Percentiles rank a stretch among this genome's conserved stretches.
Evolutionary conservation across 2,888 invertebrate species (phyloP).

Genomic region (Metacarcinus magister): DNA sequence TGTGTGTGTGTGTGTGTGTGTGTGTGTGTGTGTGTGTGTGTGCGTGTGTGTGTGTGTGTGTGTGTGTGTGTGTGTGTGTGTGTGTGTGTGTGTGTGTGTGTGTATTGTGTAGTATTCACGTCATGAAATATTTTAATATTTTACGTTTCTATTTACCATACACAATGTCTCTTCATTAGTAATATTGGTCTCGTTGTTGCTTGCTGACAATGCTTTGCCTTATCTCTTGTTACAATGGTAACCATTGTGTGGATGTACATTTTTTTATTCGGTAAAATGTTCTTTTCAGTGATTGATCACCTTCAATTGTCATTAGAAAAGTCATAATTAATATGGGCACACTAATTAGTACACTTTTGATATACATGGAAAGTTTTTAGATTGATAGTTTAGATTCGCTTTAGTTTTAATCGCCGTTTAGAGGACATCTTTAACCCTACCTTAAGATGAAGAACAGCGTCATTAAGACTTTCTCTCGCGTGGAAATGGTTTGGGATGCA

Average conservation of each 20-base stretch:
- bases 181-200: too few relatives aligned
- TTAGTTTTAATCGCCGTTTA: too few relatives aligned
- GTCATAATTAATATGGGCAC: background rate
- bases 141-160: background rate
- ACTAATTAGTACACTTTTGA: background rate
- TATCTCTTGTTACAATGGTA: too few relatives aligned
- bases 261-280: background rate
- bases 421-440: too few relatives aligned
- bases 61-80: background rate
- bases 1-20: too few relatives aligned
- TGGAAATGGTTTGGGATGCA: too few relatives aligned
- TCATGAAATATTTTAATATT: too few relatives aligned
- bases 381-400: too few relatives aligned
- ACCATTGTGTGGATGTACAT: background rate
- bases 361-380: background rate
- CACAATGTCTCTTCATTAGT: background rate
- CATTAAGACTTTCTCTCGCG: too few relatives aligned
- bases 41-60: conserved; percentile 2
- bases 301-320: background rate
- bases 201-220: too few relatives aligned
- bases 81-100: background rate
- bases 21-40: too few relatives aligned
- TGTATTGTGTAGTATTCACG: background rate
- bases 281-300: background rate
- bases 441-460: too few relatives aligned